A percentile compares a stretch with the other conserved stretches of the same genome.
Conservation (phyloP, 2,113 vertebrate species). For the mouse (Mus musculus) region DNA sequence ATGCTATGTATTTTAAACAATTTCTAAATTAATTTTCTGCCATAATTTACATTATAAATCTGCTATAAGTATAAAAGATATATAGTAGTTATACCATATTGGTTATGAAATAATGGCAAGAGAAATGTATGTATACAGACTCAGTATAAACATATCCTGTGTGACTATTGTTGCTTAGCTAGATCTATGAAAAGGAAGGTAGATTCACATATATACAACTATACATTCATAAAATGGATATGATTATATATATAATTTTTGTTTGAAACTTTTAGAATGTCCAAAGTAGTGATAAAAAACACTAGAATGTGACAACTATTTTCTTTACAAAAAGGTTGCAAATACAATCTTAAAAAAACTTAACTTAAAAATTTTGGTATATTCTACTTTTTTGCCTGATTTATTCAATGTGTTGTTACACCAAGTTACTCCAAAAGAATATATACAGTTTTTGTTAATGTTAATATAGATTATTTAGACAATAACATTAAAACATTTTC, state of each 20-base stretch:
- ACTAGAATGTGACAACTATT: background rate
- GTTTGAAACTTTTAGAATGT: slow-evolving; percentile 31
- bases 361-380: slow-evolving; percentile 23
- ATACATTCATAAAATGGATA: background rate
- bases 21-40: background rate
- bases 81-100: background rate
- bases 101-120: background rate
- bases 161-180: background rate
- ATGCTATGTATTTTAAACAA: background rate
- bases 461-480: background rate
- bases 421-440: background rate
- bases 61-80: background rate
- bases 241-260: background rate
- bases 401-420: slow-evolving; percentile 29
- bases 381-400: slow-evolving; percentile 32
- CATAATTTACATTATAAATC: background rate
- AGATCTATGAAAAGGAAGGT: background rate
- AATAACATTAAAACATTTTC: background rate
- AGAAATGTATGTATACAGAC: background rate
- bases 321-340: background rate
- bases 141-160: no score
- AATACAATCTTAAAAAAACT: background rate
- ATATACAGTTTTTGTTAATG: background rate
- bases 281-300: background rate
- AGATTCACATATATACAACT: background rate